Conservation (phyloP, 2,113 vertebrate genomes). For the Antennarius striatus region DNA sequence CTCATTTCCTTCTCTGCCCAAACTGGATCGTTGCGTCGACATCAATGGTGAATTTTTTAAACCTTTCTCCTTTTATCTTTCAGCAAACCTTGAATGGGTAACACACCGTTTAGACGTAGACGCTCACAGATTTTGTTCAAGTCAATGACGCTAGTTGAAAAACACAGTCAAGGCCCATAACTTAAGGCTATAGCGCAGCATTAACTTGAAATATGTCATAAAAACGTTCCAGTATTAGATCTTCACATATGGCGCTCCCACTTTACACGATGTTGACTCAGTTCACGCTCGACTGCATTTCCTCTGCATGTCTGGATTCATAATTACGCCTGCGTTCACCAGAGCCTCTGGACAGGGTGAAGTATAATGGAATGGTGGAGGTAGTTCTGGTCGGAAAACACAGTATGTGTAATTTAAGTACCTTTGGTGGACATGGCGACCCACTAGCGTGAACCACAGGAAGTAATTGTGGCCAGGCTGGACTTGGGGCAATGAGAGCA, state of each 20-base stretch:
- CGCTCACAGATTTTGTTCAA: background rate
- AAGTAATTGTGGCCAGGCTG: constrained; percentile 60
- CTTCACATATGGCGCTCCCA: background rate
- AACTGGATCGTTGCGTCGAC: constrained; percentile 31
- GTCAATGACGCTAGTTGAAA: constrained; percentile 10
- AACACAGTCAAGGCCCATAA: background rate
- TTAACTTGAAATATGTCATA: constrained; percentile 7
- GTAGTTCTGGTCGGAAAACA: constrained; percentile 30
- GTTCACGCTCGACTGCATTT: constrained; percentile 15
- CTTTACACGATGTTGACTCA: constrained; percentile 13
- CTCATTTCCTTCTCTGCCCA: constrained; percentile 55
- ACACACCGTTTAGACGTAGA: constrained; percentile 4
- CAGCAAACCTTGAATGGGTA: constrained; percentile 15
- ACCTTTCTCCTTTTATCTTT: constrained; percentile 32
- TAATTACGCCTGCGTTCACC: constrained; percentile 52
- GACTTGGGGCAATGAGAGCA: constrained; percentile 52
- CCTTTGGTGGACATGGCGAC: constrained; percentile 67
- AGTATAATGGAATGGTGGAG: constrained; percentile 36
- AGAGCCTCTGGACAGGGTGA: constrained; percentile 18
- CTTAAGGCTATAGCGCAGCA: background rate
- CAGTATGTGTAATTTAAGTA: constrained; percentile 71
- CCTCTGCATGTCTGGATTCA: constrained; percentile 37
- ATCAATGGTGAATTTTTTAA: constrained; percentile 40
- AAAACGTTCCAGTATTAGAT: background rate
- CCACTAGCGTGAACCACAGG: constrained; percentile 63